Conservation (phyloP, 2,113 vertebrate species). For the Corythornis madagascariensis region DNA sequence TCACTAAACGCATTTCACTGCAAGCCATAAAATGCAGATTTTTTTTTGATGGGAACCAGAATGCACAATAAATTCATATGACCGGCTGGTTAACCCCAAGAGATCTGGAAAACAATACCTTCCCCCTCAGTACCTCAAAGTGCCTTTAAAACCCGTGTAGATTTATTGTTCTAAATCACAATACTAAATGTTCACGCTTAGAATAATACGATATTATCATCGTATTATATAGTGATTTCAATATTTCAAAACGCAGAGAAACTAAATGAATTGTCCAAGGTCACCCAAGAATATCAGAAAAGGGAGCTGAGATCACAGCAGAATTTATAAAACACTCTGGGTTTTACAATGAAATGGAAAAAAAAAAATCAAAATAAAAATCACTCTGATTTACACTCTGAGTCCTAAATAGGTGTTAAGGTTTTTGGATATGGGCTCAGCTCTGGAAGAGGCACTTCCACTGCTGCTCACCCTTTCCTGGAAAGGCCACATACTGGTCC, state of each 20-base stretch:
- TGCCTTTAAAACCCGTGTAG: constrained; percentile 47
- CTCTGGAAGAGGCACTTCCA: background rate
- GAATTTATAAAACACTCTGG: background rate
- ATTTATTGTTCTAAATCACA: constrained; percentile 66
- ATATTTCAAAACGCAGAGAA: constrained; percentile 20
- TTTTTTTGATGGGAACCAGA: constrained; percentile 57
- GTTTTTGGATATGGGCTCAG: background rate
- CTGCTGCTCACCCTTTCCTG: background rate
- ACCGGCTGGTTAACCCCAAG: constrained; percentile 51
- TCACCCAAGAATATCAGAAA: constrained; percentile 9
- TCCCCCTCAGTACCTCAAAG: background rate
- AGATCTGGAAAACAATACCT: constrained; percentile 63
- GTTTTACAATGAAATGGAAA: background rate
- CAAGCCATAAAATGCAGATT: constrained; percentile 66
- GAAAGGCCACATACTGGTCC: background rate
- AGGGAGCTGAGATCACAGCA: background rate
- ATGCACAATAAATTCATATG: constrained; percentile 63
- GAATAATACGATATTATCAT: constrained; percentile 48
- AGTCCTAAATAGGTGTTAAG: background rate
- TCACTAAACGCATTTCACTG: constrained; percentile 44
- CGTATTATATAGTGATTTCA: background rate
- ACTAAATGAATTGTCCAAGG: constrained; percentile 43
- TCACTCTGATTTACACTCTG: background rate
- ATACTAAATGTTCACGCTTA: constrained; percentile 52
- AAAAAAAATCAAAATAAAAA: background rate